Conservation (phyloP, 1,140 invertebrate species). For the Drosophila carrolli region DNA sequence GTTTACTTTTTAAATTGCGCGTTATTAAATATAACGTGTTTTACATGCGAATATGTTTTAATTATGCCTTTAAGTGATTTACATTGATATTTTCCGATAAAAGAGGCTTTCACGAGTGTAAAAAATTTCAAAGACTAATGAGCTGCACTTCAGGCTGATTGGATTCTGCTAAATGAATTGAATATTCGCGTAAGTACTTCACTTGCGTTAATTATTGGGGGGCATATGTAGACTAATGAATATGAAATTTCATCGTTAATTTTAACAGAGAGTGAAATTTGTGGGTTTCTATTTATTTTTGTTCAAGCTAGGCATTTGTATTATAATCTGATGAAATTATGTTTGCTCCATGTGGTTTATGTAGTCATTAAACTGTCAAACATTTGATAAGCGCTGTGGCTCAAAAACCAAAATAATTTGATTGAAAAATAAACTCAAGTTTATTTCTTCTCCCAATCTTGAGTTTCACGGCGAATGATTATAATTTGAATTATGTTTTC, state of each 20-base stretch:
- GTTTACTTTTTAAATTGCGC: conserved; percentile 22
- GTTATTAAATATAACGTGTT: conserved; percentile 45
- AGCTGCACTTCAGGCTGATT: conserved; percentile 32
- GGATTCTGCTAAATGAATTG: conserved; percentile 40
- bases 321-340: too few relatives aligned
- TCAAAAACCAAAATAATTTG: not conserved
- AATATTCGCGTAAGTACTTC: conserved; percentile 20
- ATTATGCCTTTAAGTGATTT: conserved; percentile 71
- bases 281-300: not conserved
- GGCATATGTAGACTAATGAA: not conserved
- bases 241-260: not conserved
- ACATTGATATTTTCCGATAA: conserved; percentile 46
- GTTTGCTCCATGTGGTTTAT: not conserved
- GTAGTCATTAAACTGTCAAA: not conserved
- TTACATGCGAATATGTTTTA: conserved; percentile 68
- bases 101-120: conserved; percentile 7
- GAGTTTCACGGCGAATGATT: not conserved
- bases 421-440: not conserved
- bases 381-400: not conserved
- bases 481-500: not conserved
- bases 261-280: not conserved
- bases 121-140: conserved; percentile 47
- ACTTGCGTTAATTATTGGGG: conserved; percentile 14
- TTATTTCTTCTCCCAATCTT: not conserved
- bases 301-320: not conserved